Conservation (phyloP, 2,888 invertebrate genomes). For the Phaonia tiefii region DNA sequence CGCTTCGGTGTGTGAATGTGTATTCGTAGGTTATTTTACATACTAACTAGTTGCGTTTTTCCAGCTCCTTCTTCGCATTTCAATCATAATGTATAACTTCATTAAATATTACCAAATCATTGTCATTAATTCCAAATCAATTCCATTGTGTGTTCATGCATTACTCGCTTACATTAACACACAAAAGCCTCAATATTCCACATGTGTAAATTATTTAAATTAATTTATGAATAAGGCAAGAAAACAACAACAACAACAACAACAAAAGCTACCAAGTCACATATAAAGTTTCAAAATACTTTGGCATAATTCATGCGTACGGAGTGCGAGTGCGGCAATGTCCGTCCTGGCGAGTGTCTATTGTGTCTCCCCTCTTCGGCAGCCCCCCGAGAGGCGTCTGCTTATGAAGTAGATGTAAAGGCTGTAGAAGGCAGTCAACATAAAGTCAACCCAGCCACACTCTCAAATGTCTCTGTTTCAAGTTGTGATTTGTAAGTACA, state of each 20-base stretch:
- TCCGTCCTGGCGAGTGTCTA: not conserved
- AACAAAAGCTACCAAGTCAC: conserved; percentile 1
- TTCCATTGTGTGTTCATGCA: conserved; percentile 15
- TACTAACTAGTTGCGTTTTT: not conserved
- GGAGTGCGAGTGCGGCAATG: not conserved
- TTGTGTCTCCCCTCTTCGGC: not conserved
- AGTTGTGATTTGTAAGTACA: conserved; percentile 31
- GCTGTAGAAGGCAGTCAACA: conserved; percentile 12
- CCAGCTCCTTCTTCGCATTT: not conserved
- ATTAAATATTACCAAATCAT: conserved; percentile 25
- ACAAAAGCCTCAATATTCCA: not conserved
- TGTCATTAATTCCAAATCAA: conserved; percentile 26
- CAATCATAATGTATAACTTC: conserved; percentile 19
- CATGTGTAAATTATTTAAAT: too few relatives aligned
- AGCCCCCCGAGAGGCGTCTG: not conserved
- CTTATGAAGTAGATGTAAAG: not conserved
- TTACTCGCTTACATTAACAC: conserved; percentile 29
- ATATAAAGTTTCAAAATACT: conserved; percentile 54
- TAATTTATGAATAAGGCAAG: too few relatives aligned
- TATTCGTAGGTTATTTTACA: too few relatives aligned
- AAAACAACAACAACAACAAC: too few relatives aligned
- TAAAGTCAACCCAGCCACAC: conserved; percentile 28
- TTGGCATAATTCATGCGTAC: conserved; percentile 46
- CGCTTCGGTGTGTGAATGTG: too few relatives aligned
- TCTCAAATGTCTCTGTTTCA: conserved; percentile 55